These are phyloP conservation scores for Triops cancriformis DNA, from an alignment of 1,140 invertebrate genomes.

Conservation along the genomic window DNA sequence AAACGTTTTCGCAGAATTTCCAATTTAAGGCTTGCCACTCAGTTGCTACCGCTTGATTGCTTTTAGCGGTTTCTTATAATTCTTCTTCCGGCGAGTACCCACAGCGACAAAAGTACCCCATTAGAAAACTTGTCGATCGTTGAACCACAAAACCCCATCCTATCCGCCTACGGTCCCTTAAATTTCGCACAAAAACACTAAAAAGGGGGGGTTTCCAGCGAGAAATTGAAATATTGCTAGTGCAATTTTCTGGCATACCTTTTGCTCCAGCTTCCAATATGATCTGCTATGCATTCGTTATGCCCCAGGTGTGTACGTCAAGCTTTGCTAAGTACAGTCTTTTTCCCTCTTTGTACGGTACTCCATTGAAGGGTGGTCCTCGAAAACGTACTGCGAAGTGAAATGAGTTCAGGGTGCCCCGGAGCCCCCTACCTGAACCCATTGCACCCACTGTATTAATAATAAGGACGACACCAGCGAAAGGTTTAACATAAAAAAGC, in stretches of 20 bases:
- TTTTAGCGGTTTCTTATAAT: not conserved
- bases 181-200: not conserved
- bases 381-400: not conserved
- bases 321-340: slow-evolving; percentile 11
- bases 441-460: not conserved
- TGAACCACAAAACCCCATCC: not conserved
- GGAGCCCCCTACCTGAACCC: not conserved
- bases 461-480: not conserved
- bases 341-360: not conserved
- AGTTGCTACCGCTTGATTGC: not conserved
- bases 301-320: slow-evolving; percentile 2
- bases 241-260: not conserved
- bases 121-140: not conserved
- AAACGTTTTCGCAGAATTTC: not conserved
- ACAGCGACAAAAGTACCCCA: not conserved
- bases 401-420: not conserved
- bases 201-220: not conserved
- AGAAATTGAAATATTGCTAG: not conserved
- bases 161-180: not conserved
- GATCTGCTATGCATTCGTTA: slow-evolving; percentile 2
- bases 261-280: not conserved
- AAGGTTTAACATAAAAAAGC: not conserved
- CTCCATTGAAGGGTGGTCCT: not conserved
- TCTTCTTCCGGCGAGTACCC: not conserved
- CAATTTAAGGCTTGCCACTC: not conserved